Evolutionary conservation across 1,140 invertebrate genomes (phyloP).

Genomic region (Microplitis mediator): DNA sequence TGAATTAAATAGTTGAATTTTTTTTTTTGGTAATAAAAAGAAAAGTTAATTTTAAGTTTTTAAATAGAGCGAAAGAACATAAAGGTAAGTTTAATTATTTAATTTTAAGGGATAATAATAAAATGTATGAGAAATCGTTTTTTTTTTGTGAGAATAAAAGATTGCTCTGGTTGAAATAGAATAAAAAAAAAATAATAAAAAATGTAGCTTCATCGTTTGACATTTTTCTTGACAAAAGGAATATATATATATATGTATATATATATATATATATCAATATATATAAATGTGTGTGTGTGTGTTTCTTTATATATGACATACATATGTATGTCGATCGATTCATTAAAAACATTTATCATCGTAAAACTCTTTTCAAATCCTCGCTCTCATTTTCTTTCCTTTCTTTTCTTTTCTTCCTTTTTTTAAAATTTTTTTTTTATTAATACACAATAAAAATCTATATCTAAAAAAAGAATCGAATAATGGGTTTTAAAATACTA

Average conservation of each 20-base stretch:
- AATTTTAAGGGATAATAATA: not conserved
- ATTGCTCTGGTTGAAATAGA: not conserved
- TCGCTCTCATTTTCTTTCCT: not conserved
- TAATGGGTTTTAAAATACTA: no score
- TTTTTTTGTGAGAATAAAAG: not conserved
- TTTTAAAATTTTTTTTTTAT: not conserved
- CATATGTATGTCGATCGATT: conserved; percentile 24
- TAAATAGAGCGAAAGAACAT: not conserved
- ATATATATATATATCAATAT: not conserved
- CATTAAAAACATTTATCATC: conserved; percentile 18
- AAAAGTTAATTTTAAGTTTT: no score
- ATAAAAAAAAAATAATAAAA: conserved; percentile 12
- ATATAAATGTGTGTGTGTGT: not conserved
- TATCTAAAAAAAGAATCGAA: no score
- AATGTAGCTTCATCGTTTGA: conserved; percentile 9
- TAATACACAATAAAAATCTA: no score
- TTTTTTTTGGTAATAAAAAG: no score
- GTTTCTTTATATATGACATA: conserved; percentile 8
- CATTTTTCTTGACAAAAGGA: conserved; percentile 16
- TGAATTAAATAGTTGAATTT: no score
- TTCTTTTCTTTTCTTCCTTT: not conserved
- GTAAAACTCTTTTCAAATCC: not conserved
- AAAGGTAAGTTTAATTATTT: no score
- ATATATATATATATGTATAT: not conserved
- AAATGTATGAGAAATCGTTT: not conserved